Conservation (phyloP, 2,797 vertebrate species). For the Esox lucius region DNA sequence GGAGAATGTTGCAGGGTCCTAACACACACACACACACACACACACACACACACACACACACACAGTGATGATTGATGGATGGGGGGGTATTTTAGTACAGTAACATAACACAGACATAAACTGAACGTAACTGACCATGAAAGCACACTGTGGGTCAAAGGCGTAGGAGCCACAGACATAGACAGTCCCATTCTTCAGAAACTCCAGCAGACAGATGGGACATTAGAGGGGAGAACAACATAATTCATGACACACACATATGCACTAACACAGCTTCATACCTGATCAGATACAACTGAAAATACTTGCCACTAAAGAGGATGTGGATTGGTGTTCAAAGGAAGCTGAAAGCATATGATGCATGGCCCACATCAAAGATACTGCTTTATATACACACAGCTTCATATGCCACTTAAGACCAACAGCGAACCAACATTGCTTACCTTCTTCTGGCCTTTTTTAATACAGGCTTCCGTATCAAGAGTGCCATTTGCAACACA, state of each 20-base stretch:
- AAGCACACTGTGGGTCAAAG: conserved; percentile 66
- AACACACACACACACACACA: neutral
- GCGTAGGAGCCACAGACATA: conserved; percentile 70
- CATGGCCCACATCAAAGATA: too few species aligned
- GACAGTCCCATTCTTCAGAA: conserved; percentile 61
- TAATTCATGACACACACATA: neutral
- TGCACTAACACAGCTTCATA: too few species aligned
- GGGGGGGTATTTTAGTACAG: too few species aligned
- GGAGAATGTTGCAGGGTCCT: neutral
- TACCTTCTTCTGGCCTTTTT: conserved; percentile 26
- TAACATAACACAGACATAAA: neutral
- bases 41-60: neutral
- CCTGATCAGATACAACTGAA: too few species aligned
- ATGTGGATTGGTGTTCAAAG: too few species aligned
- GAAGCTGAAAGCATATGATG: too few species aligned
- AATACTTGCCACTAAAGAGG: too few species aligned
- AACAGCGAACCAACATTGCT: neutral
- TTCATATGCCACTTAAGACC: too few species aligned
- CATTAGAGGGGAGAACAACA: neutral
- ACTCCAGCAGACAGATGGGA: conserved; percentile 63
- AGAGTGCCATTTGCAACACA: too few species aligned
- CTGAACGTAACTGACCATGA: conserved; percentile 57
- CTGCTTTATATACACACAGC: too few species aligned
- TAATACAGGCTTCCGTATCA: conserved; percentile 51
- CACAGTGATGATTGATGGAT: too few species aligned